phyloP scores from a whole-genome alignment of 2,113 vertebrate genomes.

The Odontophorus gujanensis region DNA sequence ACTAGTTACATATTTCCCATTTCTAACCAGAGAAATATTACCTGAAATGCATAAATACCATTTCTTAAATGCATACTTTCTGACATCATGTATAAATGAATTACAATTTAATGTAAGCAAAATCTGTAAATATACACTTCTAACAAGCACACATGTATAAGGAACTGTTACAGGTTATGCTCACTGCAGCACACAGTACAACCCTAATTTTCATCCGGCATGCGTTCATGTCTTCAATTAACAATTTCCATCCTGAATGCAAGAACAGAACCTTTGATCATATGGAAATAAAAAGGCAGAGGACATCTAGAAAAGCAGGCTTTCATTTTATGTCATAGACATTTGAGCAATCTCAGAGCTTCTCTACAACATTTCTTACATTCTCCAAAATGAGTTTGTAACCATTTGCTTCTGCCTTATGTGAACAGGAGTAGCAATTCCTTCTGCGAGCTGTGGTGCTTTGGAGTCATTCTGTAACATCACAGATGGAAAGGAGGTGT shows the following conservation, averaged over 20 bases:
- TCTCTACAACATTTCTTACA: not conserved
- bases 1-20: not conserved
- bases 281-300: not conserved
- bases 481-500: not conserved
- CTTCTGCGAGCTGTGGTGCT: not conserved
- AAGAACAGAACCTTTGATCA: not conserved
- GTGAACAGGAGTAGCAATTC: not conserved
- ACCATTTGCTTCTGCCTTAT: not conserved
- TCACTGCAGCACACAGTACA: not conserved
- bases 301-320: not conserved
- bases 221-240: not conserved
- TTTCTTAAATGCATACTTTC: not conserved
- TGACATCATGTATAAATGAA: not conserved
- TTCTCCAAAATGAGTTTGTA: not conserved
- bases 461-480: not conserved
- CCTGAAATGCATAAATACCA: not conserved
- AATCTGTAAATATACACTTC: not conserved
- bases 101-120: not conserved
- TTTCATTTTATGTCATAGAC: not conserved
- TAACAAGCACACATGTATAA: not conserved
- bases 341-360: not conserved
- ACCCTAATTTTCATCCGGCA: accelerated
- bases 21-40: not conserved
- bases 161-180: not conserved
- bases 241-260: not conserved